These are phyloP conservation scores for Molothrus ater DNA, from an alignment of 2,797 vertebrate genomes.

Conservation along the genomic window DNA sequence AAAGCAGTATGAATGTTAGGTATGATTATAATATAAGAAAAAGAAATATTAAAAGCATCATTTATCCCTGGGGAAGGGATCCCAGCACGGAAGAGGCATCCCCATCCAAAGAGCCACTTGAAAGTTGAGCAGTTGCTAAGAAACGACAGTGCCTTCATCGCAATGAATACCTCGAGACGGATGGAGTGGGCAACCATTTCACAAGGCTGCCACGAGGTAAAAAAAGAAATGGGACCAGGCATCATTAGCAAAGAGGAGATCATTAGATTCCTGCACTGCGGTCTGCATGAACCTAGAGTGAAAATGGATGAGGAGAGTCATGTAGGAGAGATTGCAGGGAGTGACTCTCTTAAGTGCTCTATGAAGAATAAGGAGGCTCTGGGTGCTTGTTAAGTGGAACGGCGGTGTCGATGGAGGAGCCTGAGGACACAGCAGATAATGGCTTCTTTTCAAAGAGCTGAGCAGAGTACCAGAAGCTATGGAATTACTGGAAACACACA, in stretches of 20 bases:
- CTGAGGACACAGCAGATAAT: slow-evolving; percentile 52
- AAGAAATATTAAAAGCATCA: neutral
- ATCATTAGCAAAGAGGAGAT: slow-evolving; percentile 57
- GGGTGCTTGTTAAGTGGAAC: slow-evolving; percentile 66
- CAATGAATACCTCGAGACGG: neutral
- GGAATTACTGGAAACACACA: slow-evolving; percentile 42
- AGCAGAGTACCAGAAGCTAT: slow-evolving; percentile 37
- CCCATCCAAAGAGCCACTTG: neutral
- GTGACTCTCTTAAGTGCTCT: slow-evolving; percentile 34
- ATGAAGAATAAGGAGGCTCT: slow-evolving; percentile 63
- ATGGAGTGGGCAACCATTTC: slow-evolving; percentile 41
- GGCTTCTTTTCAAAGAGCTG: slow-evolving; percentile 61
- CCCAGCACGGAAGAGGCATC: neutral
- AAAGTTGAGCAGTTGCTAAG: slow-evolving; percentile 45
- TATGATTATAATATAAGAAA: neutral
- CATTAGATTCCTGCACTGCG: slow-evolving; percentile 17
- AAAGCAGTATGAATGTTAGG: slow-evolving; percentile 5
- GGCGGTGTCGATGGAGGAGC: slow-evolving; percentile 6
- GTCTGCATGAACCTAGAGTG: slow-evolving; percentile 11
- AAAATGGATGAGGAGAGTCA: slow-evolving; percentile 39
- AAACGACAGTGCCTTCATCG: neutral
- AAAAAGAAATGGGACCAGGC: slow-evolving; percentile 18
- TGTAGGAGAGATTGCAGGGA: slow-evolving; percentile 31
- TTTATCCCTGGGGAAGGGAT: neutral
- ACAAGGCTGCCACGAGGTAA: neutral